Base-by-base conservation (phyloP, 2,113 vertebrate genomes). In the Brienomyrus longianalis region DNA sequence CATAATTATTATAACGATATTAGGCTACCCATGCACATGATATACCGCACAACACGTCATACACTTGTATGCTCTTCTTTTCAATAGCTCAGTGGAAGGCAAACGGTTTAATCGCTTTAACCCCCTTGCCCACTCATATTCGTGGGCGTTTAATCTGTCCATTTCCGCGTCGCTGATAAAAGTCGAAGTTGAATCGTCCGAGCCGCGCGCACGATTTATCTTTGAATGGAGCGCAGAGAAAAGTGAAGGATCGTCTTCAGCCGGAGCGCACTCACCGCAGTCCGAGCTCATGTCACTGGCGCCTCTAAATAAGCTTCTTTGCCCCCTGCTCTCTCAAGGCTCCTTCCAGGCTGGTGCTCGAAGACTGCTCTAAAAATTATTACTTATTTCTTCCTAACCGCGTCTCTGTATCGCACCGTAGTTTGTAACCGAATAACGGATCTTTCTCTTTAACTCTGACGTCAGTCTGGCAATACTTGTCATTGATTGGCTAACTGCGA, bases 401-500 rank as follows among this genome's bases (percentile, higher is more conserved):
- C 31, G 19, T 89, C 45, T 56, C 88, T 52, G 92, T 92, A 90
- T 93, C 80, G 86, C 92, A 91, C 90, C 88, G 90, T 91, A 93
- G 90, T 94, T 93, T 92, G 84, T 59, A 48, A 88, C 89, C 91
- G 52, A 92, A 93, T 94, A 95, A 95, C 95, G 93, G 95, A 91
- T 31, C 89, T 91, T 92, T 93, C 92, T 45, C 95, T 96, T 96
- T 96, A 95, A 96, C 13, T n/a, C 88, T 96, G 95, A 96, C 96
- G 95, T 95, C 93, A 92, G 91, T 70, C 47, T 27, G 59, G 83
- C 43, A 77, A 88, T 54, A 48, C 90, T 45, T 1, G 0, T 31
- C 21, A 43, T 48, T 90, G 93, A 95, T 96, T 96, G 95, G 96
- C 48, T 86, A 9, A 62, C 27, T 80, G 17, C 35, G 15, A 56